Conservation (phyloP, 2,113 vertebrate species). For the Telmatochromis brachygnathus region DNA sequence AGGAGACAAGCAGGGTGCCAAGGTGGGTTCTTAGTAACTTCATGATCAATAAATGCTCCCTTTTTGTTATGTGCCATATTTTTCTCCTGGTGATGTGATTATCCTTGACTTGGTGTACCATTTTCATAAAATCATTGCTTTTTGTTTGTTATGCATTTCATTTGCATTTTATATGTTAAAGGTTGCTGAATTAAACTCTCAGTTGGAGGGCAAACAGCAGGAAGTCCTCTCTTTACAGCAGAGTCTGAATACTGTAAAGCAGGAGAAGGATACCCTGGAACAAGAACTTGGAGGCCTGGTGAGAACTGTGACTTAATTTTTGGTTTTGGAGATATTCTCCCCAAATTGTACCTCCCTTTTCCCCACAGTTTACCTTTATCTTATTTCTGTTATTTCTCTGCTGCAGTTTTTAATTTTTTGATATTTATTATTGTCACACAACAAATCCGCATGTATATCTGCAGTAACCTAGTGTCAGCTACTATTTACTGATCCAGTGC, state of each 20-base stretch:
- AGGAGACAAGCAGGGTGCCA: conserved; percentile 71
- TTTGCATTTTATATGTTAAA: conserved; percentile 42
- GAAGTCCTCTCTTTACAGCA: conserved; percentile 76
- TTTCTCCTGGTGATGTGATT: not conserved
- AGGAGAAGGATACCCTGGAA: conserved; percentile 78
- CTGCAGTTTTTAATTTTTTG: not conserved
- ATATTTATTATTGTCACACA: not conserved
- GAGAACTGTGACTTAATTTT: conserved; percentile 45
- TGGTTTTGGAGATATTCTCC: not conserved
- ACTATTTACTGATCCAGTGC: not conserved
- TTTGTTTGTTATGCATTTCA: not conserved
- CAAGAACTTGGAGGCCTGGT: conserved; percentile 82
- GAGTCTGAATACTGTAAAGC: conserved; percentile 73
- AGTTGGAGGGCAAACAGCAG: conserved; percentile 78
- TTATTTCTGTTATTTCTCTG: not conserved
- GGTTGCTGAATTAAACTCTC: conserved; percentile 77
- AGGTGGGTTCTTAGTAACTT: conserved; percentile 75
- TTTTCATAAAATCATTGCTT: not conserved
- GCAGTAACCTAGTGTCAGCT: not conserved
- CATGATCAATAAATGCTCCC: not conserved
- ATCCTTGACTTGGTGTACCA: not conserved
- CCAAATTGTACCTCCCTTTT: not conserved
- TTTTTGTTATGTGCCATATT: not conserved
- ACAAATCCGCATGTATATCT: not conserved
- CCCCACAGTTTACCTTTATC: not conserved